Conservation (phyloP, 2,888 invertebrate species). For the Chironomus tentans region DNA sequence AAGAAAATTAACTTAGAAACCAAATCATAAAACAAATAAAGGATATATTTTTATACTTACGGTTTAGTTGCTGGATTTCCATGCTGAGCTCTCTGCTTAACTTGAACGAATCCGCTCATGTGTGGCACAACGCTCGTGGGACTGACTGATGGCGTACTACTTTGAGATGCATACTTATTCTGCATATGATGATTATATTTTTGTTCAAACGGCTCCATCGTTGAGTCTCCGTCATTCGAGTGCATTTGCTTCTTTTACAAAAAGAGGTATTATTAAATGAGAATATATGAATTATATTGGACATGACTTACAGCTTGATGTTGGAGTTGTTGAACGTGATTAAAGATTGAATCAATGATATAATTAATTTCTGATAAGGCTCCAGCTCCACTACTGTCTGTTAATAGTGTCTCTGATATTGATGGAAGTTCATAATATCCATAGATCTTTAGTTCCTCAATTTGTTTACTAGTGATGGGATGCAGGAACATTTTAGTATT, state of each 20-base stretch:
- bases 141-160: conserved; percentile 10
- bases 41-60: not conserved
- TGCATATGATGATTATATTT: conserved; percentile 10
- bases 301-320: not conserved
- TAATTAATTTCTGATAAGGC: conserved; percentile 88
- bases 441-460: conserved; percentile 61
- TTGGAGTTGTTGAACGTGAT: conserved; percentile 17
- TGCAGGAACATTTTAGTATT: conserved; percentile 97
- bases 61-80: not conserved
- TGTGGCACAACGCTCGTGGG: conserved; percentile 3
- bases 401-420: conserved; percentile 81
- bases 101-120: not conserved
- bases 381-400: conserved; percentile 87
- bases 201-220: not conserved
- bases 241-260: not conserved
- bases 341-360: conserved; percentile 48
- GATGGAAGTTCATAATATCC: conserved; percentile 79
- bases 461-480: conserved; percentile 74
- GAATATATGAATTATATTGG: not conserved
- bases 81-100: not conserved
- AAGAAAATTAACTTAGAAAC: not conserved
- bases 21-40: not conserved
- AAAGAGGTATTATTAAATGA: not conserved
- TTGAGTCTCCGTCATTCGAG: not conserved
- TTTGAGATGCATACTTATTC: not conserved